Percentiles rank a stretch among this genome's conserved stretches.
Evolutionary conservation across 2,888 invertebrate species (phyloP).

Genomic region (Caenorhabditis imperialis): DNA sequence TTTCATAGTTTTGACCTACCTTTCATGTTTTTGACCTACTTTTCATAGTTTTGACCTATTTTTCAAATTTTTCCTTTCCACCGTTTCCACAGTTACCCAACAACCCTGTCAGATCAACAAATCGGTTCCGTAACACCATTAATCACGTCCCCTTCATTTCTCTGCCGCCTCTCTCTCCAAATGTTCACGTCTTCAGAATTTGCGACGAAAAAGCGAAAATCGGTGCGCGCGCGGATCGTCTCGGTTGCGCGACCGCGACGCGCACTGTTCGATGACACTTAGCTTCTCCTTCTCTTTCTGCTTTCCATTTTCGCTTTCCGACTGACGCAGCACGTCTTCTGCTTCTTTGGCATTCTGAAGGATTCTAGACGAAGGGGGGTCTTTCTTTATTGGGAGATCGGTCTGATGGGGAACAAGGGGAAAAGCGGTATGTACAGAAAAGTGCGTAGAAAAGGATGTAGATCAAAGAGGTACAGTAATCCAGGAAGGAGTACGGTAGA

Average conservation of each 20-base stretch:
- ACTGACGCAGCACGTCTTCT: conserved; percentile 2
- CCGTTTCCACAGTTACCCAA: no score
- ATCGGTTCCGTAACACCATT: background rate
- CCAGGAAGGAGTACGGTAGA: background rate
- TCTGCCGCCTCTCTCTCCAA: conserved; percentile 1
- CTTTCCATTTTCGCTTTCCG: no score
- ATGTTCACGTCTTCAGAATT: conserved; percentile 8
- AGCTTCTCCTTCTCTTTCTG: no score
- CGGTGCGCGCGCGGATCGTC: conserved; percentile 25
- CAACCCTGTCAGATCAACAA: no score
- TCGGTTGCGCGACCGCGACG: conserved; percentile 53
- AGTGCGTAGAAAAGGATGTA: conserved; percentile 1
- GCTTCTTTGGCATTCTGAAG: background rate
- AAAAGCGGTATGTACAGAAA: conserved; percentile 13
- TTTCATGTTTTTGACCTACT: no score
- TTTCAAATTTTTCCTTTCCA: no score
- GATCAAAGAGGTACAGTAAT: background rate
- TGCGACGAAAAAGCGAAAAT: background rate
- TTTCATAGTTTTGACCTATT: no score
- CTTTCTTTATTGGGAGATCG: no score
- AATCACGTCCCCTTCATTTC: background rate
- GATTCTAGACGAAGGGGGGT: no score
- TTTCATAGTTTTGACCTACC: no score
- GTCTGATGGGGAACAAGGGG: background rate
- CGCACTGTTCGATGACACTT: conserved; percentile 15